Conservation (phyloP, 1,140 invertebrate species). For the Ceratina calcarata region DNA sequence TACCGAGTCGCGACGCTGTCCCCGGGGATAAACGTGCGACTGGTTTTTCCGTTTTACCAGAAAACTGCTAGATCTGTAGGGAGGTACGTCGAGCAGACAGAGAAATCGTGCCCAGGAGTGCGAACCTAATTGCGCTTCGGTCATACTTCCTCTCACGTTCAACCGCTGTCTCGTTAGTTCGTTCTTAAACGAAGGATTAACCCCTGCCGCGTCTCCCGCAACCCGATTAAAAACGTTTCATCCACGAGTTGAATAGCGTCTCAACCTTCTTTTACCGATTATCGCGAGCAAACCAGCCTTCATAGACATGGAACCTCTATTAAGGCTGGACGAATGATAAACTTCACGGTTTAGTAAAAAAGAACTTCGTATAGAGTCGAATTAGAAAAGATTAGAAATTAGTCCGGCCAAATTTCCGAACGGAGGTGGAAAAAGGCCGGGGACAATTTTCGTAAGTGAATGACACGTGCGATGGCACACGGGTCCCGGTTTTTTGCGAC, state of each 20-base stretch:
- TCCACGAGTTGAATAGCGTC: background rate
- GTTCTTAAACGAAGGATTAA: constrained; percentile 42
- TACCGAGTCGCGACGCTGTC: background rate
- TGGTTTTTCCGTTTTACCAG: constrained; percentile 33
- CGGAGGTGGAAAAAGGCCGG: constrained; percentile 23
- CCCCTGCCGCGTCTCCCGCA: background rate
- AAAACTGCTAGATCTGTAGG: constrained; percentile 23
- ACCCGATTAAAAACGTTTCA: constrained; percentile 30
- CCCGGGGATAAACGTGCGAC: constrained; percentile 33
- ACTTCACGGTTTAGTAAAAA: too few species aligned
- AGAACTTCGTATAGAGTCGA: too few species aligned
- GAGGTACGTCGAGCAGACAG: background rate
- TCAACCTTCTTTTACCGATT: background rate
- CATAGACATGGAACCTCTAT: too few species aligned
- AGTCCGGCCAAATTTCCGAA: too few species aligned
- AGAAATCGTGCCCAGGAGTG: constrained; percentile 43
- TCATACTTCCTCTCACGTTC: constrained; percentile 41
- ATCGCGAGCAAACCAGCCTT: background rate
- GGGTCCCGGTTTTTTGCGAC: constrained; percentile 39
- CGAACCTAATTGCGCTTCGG: constrained; percentile 38
- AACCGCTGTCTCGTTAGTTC: constrained; percentile 29
- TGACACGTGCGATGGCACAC: constrained; percentile 32
- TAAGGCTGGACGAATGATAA: too few species aligned
- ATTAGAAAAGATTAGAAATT: too few species aligned
- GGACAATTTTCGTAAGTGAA: constrained; percentile 38